Percentiles rank a stretch among this genome's conserved stretches.
These are phyloP conservation scores for Sebastes jordani DNA, from an alignment of 2,797 vertebrate genomes.

Conservation along the genomic window DNA sequence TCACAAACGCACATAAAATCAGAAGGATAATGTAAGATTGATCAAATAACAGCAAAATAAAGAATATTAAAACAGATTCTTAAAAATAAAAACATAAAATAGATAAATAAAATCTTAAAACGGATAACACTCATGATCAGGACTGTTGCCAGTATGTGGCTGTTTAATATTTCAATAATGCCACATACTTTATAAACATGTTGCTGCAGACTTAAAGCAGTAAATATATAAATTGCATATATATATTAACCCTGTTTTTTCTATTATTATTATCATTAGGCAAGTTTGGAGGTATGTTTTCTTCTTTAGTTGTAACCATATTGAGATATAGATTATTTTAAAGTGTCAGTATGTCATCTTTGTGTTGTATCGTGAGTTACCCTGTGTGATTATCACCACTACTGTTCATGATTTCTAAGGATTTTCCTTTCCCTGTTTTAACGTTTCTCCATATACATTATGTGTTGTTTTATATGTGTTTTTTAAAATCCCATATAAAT, in stretches of 20 bases:
- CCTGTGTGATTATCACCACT: neutral
- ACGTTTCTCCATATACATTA: neutral
- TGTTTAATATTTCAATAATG: neutral
- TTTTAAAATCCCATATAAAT: neutral
- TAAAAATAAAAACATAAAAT: neutral
- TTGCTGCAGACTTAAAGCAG: neutral
- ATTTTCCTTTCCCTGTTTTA: neutral
- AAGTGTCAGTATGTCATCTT: neutral
- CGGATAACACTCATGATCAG: neutral
- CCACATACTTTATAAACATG: neutral
- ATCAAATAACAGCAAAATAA: neutral
- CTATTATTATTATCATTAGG: neutral
- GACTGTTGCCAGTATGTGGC: neutral
- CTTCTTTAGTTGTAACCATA: neutral
- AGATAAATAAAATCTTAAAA: neutral
- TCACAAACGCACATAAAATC: neutral
- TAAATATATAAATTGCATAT: neutral
- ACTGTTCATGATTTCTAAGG: neutral
- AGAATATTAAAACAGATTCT: neutral
- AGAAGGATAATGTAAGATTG: neutral
- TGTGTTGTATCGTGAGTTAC: neutral
- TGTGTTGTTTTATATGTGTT: neutral
- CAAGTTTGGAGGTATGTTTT: neutral
- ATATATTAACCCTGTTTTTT: neutral
- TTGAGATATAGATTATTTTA: neutral